Conservation (phyloP, 2,113 vertebrate genomes). For the Sialia sialis region DNA sequence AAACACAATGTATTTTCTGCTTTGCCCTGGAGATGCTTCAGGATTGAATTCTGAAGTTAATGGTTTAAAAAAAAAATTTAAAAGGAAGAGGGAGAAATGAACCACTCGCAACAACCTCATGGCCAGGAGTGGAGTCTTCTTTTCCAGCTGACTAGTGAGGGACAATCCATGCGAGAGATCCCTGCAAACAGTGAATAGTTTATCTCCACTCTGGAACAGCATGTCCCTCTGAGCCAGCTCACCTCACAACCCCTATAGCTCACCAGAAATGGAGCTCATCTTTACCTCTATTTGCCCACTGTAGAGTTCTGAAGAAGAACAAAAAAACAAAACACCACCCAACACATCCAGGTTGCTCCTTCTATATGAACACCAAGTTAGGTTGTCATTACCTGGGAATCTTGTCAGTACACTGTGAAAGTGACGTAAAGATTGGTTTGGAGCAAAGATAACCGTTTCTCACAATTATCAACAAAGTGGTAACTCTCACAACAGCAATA, state of each 20-base stretch:
- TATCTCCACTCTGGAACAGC: background rate
- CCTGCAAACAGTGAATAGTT: background rate
- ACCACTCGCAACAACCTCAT: background rate
- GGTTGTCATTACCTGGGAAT: background rate
- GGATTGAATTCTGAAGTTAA: slow-evolving; percentile 51
- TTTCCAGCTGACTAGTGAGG: slow-evolving; percentile 51
- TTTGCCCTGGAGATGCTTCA: slow-evolving; percentile 44
- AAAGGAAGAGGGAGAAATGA: slow-evolving; percentile 19
- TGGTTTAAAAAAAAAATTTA: slow-evolving; percentile 42
- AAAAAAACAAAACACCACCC: background rate
- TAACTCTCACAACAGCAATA: background rate
- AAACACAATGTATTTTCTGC: background rate
- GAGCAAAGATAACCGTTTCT: background rate
- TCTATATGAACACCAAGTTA: background rate
- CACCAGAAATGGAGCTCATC: background rate
- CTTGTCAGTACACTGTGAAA: background rate
- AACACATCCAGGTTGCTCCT: background rate
- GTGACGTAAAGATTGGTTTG: background rate
- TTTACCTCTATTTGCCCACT: background rate
- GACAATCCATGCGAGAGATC: slow-evolving; percentile 37
- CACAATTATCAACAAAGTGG: background rate
- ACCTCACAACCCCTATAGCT: background rate
- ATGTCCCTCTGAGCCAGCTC: background rate
- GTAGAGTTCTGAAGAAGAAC: background rate
- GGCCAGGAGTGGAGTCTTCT: slow-evolving; percentile 31